phyloP scores from a whole-genome alignment of 2,888 invertebrate species.

The Phrixothrix hirtus region DNA sequence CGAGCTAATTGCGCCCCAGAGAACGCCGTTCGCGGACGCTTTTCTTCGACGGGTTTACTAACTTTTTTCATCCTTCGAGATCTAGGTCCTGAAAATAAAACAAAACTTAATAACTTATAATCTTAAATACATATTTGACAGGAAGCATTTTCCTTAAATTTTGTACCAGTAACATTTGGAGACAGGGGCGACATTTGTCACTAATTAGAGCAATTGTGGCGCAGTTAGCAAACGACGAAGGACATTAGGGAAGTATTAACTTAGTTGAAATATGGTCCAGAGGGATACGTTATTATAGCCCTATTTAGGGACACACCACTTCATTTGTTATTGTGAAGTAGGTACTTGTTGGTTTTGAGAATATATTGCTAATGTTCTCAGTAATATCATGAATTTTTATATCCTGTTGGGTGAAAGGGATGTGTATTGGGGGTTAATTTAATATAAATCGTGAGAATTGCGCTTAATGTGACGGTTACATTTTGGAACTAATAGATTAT shows the following conservation, averaged over 20 bases:
- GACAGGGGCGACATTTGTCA: slow-evolving; percentile 47
- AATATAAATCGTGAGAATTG: background rate
- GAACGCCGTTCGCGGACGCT: slow-evolving; percentile 94
- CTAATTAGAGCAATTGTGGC: slow-evolving; percentile 55
- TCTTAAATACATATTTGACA: slow-evolving; percentile 18
- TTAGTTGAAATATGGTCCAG: slow-evolving; percentile 44
- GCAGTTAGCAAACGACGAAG: slow-evolving; percentile 44
- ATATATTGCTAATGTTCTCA: slow-evolving; percentile 8
- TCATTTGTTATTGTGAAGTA: slow-evolving; percentile 12
- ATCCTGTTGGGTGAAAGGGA: background rate
- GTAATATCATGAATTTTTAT: slow-evolving; percentile 8
- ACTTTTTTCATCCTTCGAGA: slow-evolving; percentile 61
- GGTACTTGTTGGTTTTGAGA: background rate
- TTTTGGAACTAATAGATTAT: background rate
- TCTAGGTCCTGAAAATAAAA: slow-evolving; percentile 61
- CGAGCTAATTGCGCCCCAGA: slow-evolving; percentile 90
- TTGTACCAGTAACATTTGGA: slow-evolving; percentile 44
- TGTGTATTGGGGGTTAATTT: slow-evolving; percentile 4
- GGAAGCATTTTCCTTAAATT: slow-evolving; percentile 21
- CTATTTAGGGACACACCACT: slow-evolving; percentile 42
- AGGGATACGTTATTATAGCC: slow-evolving; percentile 43
- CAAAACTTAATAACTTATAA: too few species aligned
- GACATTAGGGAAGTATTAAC: slow-evolving; percentile 50
- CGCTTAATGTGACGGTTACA: background rate
- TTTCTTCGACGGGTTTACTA: slow-evolving; percentile 70